Evolutionary conservation across 2,797 vertebrate species (phyloP).

Genomic region (Enteromius argenteus): DNA sequence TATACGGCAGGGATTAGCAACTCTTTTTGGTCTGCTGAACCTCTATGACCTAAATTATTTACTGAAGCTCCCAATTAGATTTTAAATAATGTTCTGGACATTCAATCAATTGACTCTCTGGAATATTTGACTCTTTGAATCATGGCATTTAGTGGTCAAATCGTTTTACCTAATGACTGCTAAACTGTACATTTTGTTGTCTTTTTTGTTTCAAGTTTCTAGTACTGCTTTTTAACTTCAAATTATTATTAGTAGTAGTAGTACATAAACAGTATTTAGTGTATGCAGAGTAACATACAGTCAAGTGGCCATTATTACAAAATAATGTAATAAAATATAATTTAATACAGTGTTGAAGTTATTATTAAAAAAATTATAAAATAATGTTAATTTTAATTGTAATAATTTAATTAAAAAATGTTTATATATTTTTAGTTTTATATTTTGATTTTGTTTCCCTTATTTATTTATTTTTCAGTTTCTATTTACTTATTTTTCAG

Average conservation of each 20-base stretch:
- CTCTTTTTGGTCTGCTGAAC: slow-evolving; percentile 14
- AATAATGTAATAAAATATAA: not conserved
- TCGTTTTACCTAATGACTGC: not conserved
- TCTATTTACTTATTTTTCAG: not conserved
- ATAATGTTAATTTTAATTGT: too few species aligned
- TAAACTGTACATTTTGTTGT: not conserved
- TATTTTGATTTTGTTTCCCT: not conserved
- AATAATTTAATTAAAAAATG: too few species aligned
- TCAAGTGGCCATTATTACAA: not conserved
- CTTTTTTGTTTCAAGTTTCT: not conserved
- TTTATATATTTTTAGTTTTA: too few species aligned
- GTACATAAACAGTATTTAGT: not conserved
- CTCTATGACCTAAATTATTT: slow-evolving; percentile 27
- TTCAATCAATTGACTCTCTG: not conserved
- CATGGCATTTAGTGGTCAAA: not conserved
- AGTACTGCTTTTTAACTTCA: not conserved
- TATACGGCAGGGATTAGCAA: not conserved
- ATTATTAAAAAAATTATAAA: too few species aligned
- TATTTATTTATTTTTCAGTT: too few species aligned
- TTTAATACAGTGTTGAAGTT: not conserved
- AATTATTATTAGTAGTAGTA: not conserved
- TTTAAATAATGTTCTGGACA: not conserved
- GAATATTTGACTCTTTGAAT: not conserved
- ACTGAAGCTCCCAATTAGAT: not conserved
- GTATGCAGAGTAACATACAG: not conserved